Evolutionary conservation across 2,113 vertebrate genomes (phyloP).

Genomic region (Athene cunicularia): DNA sequence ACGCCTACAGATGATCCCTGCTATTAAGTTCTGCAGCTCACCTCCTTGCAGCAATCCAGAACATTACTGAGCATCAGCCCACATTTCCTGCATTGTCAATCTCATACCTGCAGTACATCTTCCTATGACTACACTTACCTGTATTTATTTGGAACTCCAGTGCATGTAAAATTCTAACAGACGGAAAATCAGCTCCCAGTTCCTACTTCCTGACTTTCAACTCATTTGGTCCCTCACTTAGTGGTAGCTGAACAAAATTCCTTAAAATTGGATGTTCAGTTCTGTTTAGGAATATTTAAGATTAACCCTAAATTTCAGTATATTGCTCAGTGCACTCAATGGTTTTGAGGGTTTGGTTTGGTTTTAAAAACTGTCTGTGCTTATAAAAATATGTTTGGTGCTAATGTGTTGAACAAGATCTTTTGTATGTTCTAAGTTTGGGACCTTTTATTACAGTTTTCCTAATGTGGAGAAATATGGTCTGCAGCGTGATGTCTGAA

Average conservation of each 20-base stretch:
- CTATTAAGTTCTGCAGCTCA: not conserved
- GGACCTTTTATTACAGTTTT: not conserved
- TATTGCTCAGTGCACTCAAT: not conserved
- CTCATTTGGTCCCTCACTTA: not conserved
- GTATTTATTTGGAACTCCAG: rapidly evolving
- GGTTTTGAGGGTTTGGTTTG: not conserved
- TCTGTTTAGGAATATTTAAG: not conserved
- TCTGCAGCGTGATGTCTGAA: not conserved
- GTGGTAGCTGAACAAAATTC: not conserved
- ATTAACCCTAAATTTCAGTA: not conserved
- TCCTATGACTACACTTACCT: not conserved
- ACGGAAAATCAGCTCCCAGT: not conserved
- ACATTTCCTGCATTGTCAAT: not conserved
- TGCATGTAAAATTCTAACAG: not conserved
- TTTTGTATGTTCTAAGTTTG: not conserved
- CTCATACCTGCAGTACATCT: not conserved
- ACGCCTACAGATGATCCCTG: not conserved
- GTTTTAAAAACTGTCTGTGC: not conserved
- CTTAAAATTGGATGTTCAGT: not conserved
- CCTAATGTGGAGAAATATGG: not conserved
- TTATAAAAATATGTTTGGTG: not conserved
- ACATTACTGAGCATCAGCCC: not conserved
- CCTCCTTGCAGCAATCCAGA: not conserved
- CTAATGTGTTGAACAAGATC: not conserved
- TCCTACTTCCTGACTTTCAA: not conserved